These are phyloP conservation scores for Halcyon senegalensis DNA, from an alignment of 2,113 vertebrate species.

Conservation along the genomic window DNA sequence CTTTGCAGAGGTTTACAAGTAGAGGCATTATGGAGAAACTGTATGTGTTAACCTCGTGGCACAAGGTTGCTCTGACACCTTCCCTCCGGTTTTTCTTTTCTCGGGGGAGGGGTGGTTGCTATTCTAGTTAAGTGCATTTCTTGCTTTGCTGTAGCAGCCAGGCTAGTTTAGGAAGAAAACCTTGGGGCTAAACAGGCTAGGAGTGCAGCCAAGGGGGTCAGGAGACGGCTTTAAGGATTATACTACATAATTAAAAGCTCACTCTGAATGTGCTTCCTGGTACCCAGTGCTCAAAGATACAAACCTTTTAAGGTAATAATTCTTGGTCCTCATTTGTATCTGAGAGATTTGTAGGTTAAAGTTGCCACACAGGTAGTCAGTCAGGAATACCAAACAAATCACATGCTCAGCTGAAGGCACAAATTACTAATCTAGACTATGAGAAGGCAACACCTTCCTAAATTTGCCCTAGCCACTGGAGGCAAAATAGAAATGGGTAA, in stretches of 20 bases:
- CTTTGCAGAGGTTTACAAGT: conserved; percentile 64
- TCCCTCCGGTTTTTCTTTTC: conserved; percentile 68
- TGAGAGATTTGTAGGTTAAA: conserved; percentile 18
- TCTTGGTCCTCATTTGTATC: conserved; percentile 29
- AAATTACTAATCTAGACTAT: neutral
- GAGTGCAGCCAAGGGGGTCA: conserved; percentile 47
- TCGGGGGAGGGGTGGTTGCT: conserved; percentile 41
- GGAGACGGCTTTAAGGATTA: conserved; percentile 38
- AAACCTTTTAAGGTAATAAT: conserved; percentile 43
- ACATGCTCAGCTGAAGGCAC: neutral
- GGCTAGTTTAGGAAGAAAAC: neutral
- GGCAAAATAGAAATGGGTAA: neutral
- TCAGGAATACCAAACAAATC: neutral
- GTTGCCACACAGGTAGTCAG: conserved; percentile 35
- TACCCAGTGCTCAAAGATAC: conserved; percentile 9
- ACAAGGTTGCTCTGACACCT: conserved; percentile 64
- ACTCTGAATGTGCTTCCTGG: conserved; percentile 34
- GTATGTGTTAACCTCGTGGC: conserved; percentile 66
- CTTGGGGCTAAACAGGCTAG: conserved; percentile 14
- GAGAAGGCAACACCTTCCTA: conserved; percentile 13
- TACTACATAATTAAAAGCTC: conserved; percentile 50
- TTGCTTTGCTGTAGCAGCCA: neutral
- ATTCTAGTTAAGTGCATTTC: neutral
- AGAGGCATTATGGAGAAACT: conserved; percentile 61
- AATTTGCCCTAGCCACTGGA: neutral